phyloP scores from a whole-genome alignment of 2,113 vertebrate genomes.

The Scolopax mira region DNA sequence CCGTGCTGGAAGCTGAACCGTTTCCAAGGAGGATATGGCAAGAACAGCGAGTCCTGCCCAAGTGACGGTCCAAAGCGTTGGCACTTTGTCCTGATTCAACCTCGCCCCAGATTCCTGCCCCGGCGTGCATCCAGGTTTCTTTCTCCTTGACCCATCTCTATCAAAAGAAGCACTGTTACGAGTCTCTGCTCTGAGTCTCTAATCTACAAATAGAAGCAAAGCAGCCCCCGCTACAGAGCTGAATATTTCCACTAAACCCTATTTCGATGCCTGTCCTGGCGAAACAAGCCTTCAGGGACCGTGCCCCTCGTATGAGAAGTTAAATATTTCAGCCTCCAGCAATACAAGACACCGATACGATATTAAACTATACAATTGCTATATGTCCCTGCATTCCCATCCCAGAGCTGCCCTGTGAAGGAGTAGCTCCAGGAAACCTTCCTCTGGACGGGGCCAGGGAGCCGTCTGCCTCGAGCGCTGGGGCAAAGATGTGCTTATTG shows the following conservation, averaged over 20 bases:
- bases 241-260: constrained; percentile 53
- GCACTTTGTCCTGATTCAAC: constrained; percentile 47
- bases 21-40: constrained; percentile 24
- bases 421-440: neutral
- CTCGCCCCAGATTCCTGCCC: constrained; percentile 54
- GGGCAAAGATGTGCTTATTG: neutral
- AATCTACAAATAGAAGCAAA: constrained; percentile 61
- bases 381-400: neutral
- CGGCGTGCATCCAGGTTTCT: constrained; percentile 36
- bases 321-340: constrained; percentile 12
- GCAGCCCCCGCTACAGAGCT: neutral
- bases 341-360: neutral
- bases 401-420: neutral
- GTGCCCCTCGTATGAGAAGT: neutral
- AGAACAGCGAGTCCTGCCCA: constrained; percentile 57
- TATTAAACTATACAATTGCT: neutral
- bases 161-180: neutral
- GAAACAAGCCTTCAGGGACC: neutral
- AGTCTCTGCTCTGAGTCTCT: neutral
- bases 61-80: constrained; percentile 20
- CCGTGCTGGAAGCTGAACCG: neutral
- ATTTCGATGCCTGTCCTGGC: neutral
- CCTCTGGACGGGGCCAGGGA: neutral
- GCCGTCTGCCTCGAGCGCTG: neutral
- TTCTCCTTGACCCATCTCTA: constrained; percentile 64